Conservation (phyloP, 2,113 vertebrate genomes). For the Grammomys surdaster region DNA sequence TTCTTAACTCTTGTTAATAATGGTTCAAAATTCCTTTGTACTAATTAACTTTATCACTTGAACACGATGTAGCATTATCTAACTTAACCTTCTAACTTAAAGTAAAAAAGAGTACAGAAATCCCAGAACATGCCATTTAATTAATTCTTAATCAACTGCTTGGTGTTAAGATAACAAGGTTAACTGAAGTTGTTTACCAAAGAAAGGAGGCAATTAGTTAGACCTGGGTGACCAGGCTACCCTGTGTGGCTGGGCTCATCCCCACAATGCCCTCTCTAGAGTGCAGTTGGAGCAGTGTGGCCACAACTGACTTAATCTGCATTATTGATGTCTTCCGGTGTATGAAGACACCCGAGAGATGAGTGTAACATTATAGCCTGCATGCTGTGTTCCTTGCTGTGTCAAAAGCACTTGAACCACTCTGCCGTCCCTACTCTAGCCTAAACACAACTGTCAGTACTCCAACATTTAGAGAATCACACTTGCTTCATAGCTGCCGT, state of each 20-base stretch:
- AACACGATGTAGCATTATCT: constrained; percentile 50
- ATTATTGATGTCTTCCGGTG: background rate
- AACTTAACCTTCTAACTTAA: constrained; percentile 42
- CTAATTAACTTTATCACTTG: constrained; percentile 55
- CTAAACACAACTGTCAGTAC: background rate
- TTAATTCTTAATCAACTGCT: constrained; percentile 47
- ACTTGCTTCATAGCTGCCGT: background rate
- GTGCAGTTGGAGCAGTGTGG: background rate
- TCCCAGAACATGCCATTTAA: constrained; percentile 27
- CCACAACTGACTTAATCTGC: background rate
- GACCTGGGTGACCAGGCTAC: background rate
- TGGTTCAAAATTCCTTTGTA: constrained; percentile 46
- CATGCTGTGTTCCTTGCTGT: background rate
- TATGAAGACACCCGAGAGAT: background rate
- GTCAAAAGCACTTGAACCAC: background rate
- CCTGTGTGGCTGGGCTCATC: background rate
- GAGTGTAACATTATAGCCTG: background rate
- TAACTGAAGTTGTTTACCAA: background rate
- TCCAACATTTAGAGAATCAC: background rate
- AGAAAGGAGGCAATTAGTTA: background rate
- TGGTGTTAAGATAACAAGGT: constrained; percentile 27
- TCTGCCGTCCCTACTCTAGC: background rate
- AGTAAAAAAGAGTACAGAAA: background rate
- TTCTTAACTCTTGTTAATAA: constrained; percentile 60
- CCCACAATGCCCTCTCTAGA: background rate